Evolutionary conservation across 2,888 invertebrate genomes (phyloP).

Genomic region (Ctenicera cuprea): DNA sequence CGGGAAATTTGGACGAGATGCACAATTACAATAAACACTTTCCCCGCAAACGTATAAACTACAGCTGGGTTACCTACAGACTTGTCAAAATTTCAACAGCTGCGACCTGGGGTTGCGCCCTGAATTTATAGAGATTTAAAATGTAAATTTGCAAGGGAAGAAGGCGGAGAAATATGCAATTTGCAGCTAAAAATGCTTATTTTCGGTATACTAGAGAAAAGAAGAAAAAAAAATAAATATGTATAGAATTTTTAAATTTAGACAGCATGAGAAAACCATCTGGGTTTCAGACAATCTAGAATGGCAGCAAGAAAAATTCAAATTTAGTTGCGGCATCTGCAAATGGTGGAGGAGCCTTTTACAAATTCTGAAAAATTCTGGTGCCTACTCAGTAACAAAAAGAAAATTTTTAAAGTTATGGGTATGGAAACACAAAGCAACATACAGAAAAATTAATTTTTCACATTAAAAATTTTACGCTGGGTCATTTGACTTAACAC

Average conservation of each 20-base stretch:
- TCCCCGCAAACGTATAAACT: slow-evolving; percentile 14
- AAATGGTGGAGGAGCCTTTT: background rate
- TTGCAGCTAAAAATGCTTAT: slow-evolving; percentile 9
- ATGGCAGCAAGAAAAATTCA: background rate
- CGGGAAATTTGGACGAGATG: slow-evolving; percentile 27
- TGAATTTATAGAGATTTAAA: slow-evolving; percentile 28
- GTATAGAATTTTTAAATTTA: slow-evolving; percentile 19
- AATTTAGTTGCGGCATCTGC: background rate
- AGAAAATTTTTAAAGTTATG: too few relatives aligned
- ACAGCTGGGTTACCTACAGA: background rate
- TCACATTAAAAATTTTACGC: too few relatives aligned
- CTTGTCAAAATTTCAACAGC: slow-evolving; percentile 19
- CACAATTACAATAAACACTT: slow-evolving; percentile 41
- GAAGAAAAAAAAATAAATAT: slow-evolving; percentile 4
- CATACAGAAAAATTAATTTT: too few relatives aligned
- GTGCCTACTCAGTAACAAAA: too few relatives aligned
- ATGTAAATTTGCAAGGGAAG: slow-evolving; percentile 24
- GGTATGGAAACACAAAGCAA: too few relatives aligned
- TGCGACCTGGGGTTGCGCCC: background rate
- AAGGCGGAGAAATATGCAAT: slow-evolving; percentile 13
- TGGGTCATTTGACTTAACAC: too few relatives aligned
- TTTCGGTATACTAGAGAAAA: slow-evolving; percentile 2
- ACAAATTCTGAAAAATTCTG: too few relatives aligned
- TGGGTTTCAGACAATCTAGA: background rate
- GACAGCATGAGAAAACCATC: too few relatives aligned